Evolutionary conservation across 2,797 vertebrate species (phyloP), one percentile per base, ranked within the genome.

Genomic region (Chromobotia macracanthus): DNA sequence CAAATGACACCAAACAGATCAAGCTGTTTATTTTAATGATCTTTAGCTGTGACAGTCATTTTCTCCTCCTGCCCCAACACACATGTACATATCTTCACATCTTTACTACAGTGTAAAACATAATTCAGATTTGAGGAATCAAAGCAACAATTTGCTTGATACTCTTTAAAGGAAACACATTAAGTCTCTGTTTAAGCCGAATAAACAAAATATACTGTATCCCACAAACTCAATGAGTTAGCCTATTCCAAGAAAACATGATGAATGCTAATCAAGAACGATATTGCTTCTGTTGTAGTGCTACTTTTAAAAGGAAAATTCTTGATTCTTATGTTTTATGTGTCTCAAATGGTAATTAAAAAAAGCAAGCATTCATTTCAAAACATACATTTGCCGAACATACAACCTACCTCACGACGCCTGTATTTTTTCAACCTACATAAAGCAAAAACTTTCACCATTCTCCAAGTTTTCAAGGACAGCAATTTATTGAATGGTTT

Each of bases 1-100:
- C 56, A 60, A 75, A 28, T 3, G 58, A 46, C n/a, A 18, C 48
- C 79, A 41, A 44, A 85, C 11, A 82, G 82, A 80, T 80, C 55
- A 83, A 82, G 80, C 83, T 74, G 58, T 74, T 68, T 86, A 86
- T 85, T 86, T 51, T 60, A 41, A 65, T 64, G 53, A 83, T 75
- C 55, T 77, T 80, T 48, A 70, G 15, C 56, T 72, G 16, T 79
- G 69, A 82, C 72, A 55, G 70, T 78, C 50, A 60, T 77, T 56
- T 73, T 44, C 41, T 11, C 44, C 48, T 67, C 15, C 55, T 69
- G 23, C 44, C 25, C 10, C 28, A 21, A 51, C 44, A 67, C 50
- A 61, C 38, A 58, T 5, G 13, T n/a, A 16, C 21, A 61, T 41
- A 23, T 21, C 23, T 67, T 41, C 56, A 21, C 25, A 16, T 58